Evolutionary conservation across 2,888 invertebrate species (phyloP).

Genomic region (Cheilosia variabilis): DNA sequence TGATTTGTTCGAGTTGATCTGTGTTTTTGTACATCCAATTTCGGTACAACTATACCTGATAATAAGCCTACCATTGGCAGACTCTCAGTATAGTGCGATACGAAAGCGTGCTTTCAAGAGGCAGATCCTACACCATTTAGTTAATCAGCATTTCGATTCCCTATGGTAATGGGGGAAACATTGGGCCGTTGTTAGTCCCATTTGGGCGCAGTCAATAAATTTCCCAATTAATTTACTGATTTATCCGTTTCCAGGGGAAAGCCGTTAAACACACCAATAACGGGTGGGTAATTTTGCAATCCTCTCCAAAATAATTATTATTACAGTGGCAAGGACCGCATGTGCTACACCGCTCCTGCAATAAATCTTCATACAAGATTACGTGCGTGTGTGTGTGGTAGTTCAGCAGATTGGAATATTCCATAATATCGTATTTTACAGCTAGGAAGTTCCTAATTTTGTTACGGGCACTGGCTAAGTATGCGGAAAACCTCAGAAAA

Average conservation of each 20-base stretch:
- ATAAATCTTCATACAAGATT: slow-evolving; percentile 56
- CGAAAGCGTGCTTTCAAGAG: not conserved
- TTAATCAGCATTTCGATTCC: slow-evolving; percentile 50
- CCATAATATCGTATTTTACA: slow-evolving; percentile 26
- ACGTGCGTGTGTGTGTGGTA: slow-evolving; percentile 6
- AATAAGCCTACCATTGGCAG: slow-evolving; percentile 5
- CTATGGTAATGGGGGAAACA: slow-evolving; percentile 27
- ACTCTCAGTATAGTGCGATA: not conserved
- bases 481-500: slow-evolving; percentile 5
- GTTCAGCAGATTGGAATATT: slow-evolving; percentile 44
- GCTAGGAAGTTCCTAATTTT: slow-evolving; percentile 44
- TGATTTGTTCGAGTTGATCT: slow-evolving; percentile 18
- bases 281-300: slow-evolving; percentile 25
- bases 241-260: slow-evolving; percentile 43
- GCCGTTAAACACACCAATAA: slow-evolving; percentile 4
- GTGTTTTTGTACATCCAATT: not conserved
- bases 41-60: slow-evolving; percentile 1
- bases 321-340: slow-evolving; percentile 5
- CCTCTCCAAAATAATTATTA: slow-evolving; percentile 13
- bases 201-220: slow-evolving; percentile 52
- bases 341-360: slow-evolving; percentile 7
- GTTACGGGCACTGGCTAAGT: not conserved
- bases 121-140: slow-evolving; percentile 19
- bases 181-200: slow-evolving; percentile 17
- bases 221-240: slow-evolving; percentile 67